Evolutionary conservation across 2,113 vertebrate genomes (phyloP), one percentile per base, ranked within the genome.

Genomic region (Pachypanchax playfairii): DNA sequence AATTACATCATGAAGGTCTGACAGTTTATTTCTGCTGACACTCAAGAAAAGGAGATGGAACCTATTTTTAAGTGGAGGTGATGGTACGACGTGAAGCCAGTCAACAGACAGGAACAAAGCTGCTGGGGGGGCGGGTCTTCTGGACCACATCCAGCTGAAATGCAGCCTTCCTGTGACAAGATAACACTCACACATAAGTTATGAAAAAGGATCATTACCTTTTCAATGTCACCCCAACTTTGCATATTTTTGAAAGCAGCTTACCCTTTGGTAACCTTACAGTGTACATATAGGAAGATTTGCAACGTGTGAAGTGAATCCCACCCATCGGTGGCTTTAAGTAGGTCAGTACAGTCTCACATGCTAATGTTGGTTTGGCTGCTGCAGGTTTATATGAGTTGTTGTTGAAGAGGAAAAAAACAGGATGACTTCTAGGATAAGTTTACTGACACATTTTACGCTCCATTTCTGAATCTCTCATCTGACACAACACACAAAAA

Each of bases 351-450:
- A 29, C 17, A 59, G 43, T 67, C 39, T 51, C 2, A 17, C 5
- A 50, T 43, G 41, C 31, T 49, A 57, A 62, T 51, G n/a, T 22
- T 47, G 43, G 28, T 36, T 44, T 42, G 35, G 41, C 62, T 65
- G 54, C 62, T 33, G 62, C 35, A 20, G 74, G 70, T 70, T 38
- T 15, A n/a, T 5, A 36, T 65, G 11, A 35, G 44, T 54, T 49
- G 51, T 13, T 11, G 29, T 28, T 9, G 47, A 9, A 4, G 15
- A 4, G 3, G 22, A 65, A 42, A 48, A 20, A 44, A 67, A 71
- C 46, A 21, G 9, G 22, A 57, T 70, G 68, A 79, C 70, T 72
- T 87, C 61, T 56, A 43, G 35, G 28, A 12, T 47, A 64, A 83
- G 73, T 86, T 86, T 70, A 52, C 36, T 20, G 18, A 5, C 14